phyloP scores from a whole-genome alignment of 2,888 invertebrate species.

The Lacanobia wlatinum region DNA sequence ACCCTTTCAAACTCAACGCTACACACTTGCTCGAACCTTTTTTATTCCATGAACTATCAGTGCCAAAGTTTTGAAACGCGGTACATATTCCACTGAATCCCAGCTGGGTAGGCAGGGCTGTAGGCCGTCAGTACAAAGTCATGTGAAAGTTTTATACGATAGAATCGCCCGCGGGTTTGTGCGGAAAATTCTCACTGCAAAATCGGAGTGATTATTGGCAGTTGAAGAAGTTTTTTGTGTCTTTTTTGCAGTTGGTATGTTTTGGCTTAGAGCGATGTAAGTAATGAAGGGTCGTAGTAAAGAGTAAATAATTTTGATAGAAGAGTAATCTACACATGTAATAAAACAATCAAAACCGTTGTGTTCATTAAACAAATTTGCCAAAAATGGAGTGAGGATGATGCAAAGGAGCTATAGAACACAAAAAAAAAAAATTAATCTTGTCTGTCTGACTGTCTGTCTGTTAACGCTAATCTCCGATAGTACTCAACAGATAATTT shows the following conservation, averaged over 20 bases:
- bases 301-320: no score
- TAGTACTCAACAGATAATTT: no score
- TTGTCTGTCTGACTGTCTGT: no score
- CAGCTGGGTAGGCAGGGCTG: constrained; percentile 28
- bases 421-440: no score
- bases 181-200: no score
- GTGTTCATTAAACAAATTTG: no score
- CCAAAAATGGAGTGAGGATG: no score
- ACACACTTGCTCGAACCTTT: constrained; percentile 4
- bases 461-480: no score
- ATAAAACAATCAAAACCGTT: no score
- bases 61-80: constrained; percentile 46
- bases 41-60: constrained; percentile 37
- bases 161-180: constrained; percentile 23
- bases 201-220: not conserved
- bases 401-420: no score
- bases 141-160: constrained; percentile 29
- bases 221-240: not conserved
- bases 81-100: constrained; percentile 26
- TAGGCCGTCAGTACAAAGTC: constrained; percentile 4
- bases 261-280: not conserved
- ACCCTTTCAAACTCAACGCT: constrained; percentile 8
- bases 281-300: no score
- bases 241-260: not conserved
- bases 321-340: no score